These are phyloP conservation scores for Conus ventricosus DNA, from an alignment of 1,140 invertebrate species.

Conservation along the genomic window DNA sequence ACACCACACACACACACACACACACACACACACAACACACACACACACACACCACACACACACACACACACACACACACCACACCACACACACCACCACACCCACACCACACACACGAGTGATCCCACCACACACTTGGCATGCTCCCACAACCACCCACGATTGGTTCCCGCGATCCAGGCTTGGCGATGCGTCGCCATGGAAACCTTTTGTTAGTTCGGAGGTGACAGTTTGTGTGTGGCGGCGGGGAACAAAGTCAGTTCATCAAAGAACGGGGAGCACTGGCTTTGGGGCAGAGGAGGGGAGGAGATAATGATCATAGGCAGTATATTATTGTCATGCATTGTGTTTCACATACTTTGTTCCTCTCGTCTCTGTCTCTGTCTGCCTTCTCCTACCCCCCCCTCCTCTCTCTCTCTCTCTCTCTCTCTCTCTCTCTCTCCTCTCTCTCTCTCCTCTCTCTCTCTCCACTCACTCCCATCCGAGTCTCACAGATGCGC, in stretches of 20 bases:
- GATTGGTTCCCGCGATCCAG: neutral
- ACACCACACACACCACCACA: neutral
- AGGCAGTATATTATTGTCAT: constrained; percentile 7
- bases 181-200: neutral
- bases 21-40: neutral
- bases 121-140: too few relatives aligned
- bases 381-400: neutral
- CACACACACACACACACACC: neutral
- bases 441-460: constrained; percentile 8
- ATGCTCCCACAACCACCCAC: too few relatives aligned
- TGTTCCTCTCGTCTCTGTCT: neutral
- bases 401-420: constrained; percentile 5
- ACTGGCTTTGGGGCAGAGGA: neutral
- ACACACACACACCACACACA: neutral
- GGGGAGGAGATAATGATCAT: neutral
- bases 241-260: neutral
- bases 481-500: too few relatives aligned
- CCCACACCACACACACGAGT: neutral
- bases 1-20: constrained; percentile 13
- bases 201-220: neutral
- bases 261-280: neutral
- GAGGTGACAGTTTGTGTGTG: neutral
- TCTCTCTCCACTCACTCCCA: neutral
- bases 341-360: neutral
- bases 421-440: constrained; percentile 1